Base-by-base conservation (phyloP, 1,140 invertebrate species). In the Drosophila eugracilis region DNA sequence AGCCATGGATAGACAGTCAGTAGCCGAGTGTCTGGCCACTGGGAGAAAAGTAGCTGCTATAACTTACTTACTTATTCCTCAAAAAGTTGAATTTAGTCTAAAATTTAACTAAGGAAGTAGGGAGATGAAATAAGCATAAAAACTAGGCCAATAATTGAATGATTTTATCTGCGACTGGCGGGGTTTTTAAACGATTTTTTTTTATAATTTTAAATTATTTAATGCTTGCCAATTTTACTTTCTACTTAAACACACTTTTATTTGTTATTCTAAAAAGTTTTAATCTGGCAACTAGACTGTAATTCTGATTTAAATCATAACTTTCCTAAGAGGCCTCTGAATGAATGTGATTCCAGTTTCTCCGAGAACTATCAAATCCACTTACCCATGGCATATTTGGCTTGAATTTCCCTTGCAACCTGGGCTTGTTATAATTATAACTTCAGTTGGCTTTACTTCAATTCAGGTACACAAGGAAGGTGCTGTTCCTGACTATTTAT, bases 1-100 rank as follows among this genome's bases (percentile, higher is more conserved):
- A 54, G 79, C 58, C 49, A 57, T 12, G 60, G 65, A 53, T 67
- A 69, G 60, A 67, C 62, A 69, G 65, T 36, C 47, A 32, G 47
- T 22, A 66, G 24, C 62, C 42, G 62, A 7, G 32, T 10, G 10
- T 3, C 22, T 17, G 0, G 0, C 4, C 60, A 63, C 41, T 48
- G 60, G 9, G n/a, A 37, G 32, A 62, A 59, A 69, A 62, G 9
- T 12, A 12, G 30, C 2, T 3, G 10, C 10, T 12, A 12, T 1
- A 32, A 12, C 12, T 4, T 30, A 30, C 10, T 12, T 4, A 12
- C 12, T 12, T n/a, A n/a, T n/a, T 30, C 28, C 10, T 30, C 9
- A 12, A 30, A 12, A 0, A 30, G 1, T 10, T 1, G 9, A 10
- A 30, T 30, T 30, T 4, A 12, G 3, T 12, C 4, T 30, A 2